Evolutionary conservation across 1,140 invertebrate species (phyloP).

Genomic region (Penaeus indicus): DNA sequence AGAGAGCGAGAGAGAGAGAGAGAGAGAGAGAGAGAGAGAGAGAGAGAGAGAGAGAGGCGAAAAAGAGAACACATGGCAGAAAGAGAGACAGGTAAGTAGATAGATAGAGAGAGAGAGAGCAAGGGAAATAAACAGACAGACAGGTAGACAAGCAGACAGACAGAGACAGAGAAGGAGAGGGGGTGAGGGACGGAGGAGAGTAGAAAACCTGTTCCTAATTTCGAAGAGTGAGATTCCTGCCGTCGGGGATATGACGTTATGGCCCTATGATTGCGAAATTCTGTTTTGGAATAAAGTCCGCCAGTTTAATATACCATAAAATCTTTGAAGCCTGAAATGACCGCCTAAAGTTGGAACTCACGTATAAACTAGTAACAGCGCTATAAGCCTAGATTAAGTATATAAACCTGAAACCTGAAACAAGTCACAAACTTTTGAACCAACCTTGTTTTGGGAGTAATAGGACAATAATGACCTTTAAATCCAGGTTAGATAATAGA

Average conservation of each 20-base stretch:
- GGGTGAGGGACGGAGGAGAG: neutral
- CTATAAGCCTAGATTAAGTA: slow-evolving; percentile 18
- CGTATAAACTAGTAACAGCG: neutral
- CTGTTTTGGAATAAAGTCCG: slow-evolving; percentile 1
- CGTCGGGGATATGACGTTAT: neutral
- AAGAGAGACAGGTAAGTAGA: neutral
- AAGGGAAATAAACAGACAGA: neutral
- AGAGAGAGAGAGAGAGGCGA: neutral
- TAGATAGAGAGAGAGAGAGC: neutral
- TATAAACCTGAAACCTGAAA: neutral
- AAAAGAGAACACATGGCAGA: neutral
- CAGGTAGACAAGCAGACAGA: neutral
- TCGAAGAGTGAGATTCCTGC: neutral
- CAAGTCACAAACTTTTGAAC: neutral
- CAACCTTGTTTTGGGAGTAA: neutral
- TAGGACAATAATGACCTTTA: slow-evolving; percentile 42
- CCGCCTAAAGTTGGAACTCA: too few relatives aligned
- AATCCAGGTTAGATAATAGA: slow-evolving; percentile 52
- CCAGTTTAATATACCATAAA: slow-evolving; percentile 29
- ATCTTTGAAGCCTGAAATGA: slow-evolving; percentile 16
- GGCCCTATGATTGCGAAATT: too few relatives aligned
- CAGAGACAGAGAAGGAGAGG: neutral
- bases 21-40: slow-evolving; percentile 1
- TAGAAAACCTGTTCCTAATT: neutral
- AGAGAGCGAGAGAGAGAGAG: neutral